A percentile compares a stretch with the other conserved stretches of the same genome.
phyloP scores from a whole-genome alignment of 1,140 invertebrate genomes.

The Calycopis cecrops region DNA sequence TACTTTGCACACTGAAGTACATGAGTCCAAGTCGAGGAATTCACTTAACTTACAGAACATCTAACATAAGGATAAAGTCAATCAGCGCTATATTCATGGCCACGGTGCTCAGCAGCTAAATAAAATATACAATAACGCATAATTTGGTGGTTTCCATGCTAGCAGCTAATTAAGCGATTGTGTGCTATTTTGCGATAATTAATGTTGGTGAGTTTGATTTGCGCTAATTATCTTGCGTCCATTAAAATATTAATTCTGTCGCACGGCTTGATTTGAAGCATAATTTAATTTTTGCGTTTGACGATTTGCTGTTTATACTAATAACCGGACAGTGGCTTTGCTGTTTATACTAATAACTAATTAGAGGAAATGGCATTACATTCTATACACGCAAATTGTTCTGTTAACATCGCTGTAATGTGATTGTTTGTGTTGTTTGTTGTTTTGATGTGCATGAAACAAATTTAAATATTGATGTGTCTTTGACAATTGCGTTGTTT shows the following conservation, averaged over 20 bases:
- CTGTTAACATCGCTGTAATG: background rate
- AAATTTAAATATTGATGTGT: no score
- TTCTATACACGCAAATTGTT: constrained; percentile 1
- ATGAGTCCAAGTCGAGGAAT: no score
- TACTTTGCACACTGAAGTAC: no score
- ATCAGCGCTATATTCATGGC: no score
- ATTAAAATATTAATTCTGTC: constrained; percentile 53
- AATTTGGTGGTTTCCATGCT: constrained; percentile 57
- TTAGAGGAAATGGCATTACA: background rate
- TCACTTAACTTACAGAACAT: no score
- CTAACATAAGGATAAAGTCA: no score
- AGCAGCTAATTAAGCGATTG: constrained; percentile 61
- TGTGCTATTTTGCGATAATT: constrained; percentile 65
- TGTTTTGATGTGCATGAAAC: background rate
- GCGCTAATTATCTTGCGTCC: constrained; percentile 56
- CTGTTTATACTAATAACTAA: background rate
- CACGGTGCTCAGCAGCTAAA: background rate
- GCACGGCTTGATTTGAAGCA: constrained; percentile 30
- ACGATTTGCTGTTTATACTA: constrained; percentile 24
- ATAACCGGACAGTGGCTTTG: background rate
- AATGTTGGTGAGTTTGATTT: constrained; percentile 61
- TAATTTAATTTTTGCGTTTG: constrained; percentile 37
- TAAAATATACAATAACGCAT: constrained; percentile 28
- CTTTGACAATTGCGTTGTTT: no score
- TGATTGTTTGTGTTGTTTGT: background rate